These are phyloP conservation scores for Dasyurus viverrinus DNA, from an alignment of 2,113 vertebrate genomes.

Conservation along the genomic window DNA sequence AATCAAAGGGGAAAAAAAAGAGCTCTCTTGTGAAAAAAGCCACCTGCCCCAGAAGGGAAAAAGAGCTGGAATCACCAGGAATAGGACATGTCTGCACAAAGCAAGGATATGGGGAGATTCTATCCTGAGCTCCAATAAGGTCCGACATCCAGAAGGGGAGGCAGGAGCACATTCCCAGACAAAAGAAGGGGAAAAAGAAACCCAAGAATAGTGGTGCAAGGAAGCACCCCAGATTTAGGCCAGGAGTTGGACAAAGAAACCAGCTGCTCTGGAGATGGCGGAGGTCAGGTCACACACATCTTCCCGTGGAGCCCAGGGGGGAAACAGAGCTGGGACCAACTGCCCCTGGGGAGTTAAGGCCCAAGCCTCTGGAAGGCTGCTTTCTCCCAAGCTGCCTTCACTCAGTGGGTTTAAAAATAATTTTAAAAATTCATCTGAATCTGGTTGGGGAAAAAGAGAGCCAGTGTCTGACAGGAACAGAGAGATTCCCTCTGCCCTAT, in stretches of 20 bases:
- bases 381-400: neutral
- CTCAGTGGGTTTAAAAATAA: neutral
- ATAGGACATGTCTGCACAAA: neutral
- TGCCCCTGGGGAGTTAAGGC: neutral
- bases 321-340: neutral
- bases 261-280: slow-evolving; percentile 1
- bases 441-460: neutral
- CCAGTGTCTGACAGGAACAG: slow-evolving; percentile 16
- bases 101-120: neutral
- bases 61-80: neutral
- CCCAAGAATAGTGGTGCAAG: neutral
- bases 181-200: neutral
- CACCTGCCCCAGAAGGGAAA: neutral
- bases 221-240: neutral
- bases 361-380: neutral
- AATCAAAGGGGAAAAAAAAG: neutral
- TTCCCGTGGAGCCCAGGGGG: neutral
- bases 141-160: neutral
- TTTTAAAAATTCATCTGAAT: neutral
- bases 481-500: neutral
- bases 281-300: neutral
- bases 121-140: neutral
- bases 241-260: slow-evolving; percentile 40
- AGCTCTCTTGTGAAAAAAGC: neutral
- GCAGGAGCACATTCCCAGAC: neutral